Base-by-base conservation (phyloP, 2,888 invertebrate genomes). In the Boloria euphrosyne region DNA sequence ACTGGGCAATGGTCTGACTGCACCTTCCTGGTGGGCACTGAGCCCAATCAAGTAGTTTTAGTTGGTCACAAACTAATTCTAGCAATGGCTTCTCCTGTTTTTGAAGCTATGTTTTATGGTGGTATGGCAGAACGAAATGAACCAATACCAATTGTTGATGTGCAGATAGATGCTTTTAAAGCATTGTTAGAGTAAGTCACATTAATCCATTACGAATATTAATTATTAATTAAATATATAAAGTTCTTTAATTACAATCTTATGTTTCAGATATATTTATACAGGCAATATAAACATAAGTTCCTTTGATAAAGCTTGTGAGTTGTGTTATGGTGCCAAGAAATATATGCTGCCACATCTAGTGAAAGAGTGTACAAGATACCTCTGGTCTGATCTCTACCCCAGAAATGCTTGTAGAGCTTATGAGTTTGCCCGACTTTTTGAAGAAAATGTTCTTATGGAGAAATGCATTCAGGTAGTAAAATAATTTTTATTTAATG, bases 51-150 rank as follows among this genome's bases (percentile, higher is more conserved):
- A 80, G 94, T 96, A 75, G 89, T 94, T 0, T 87, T 97, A 38
- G 93, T 94, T 69, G 96, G 95, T 0, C 97, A 97, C 83, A 97
- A 96, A 82, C 85, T 97, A 44, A 93, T 97, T 68, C 86, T 97
- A 63, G 97, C 97, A 0, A 97, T 97, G 96, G 95, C 96, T 0
- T 97, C 97, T 71, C 97, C 97, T 0, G 97, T 97, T 0, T 97
- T 97, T 79, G 97, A 97, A 79, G 95, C 96, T 0, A 97, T 97
- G 97, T 97, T 97, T 79, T 97, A 93, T 78, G 97, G 97, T 0
- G 95, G 96, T 27, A 95, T 97, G 93, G 95, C 96, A 0, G 96
- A 97, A 77, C 95, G 95, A 59, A 94, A 94, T 70, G 95, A 95
- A 73, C 96, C 96, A 0, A 96, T 97, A 75, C 94, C 95, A 0